These are phyloP conservation scores for Gymnobelideus leadbeateri DNA, from an alignment of 2,113 vertebrate species.

Conservation along the genomic window DNA sequence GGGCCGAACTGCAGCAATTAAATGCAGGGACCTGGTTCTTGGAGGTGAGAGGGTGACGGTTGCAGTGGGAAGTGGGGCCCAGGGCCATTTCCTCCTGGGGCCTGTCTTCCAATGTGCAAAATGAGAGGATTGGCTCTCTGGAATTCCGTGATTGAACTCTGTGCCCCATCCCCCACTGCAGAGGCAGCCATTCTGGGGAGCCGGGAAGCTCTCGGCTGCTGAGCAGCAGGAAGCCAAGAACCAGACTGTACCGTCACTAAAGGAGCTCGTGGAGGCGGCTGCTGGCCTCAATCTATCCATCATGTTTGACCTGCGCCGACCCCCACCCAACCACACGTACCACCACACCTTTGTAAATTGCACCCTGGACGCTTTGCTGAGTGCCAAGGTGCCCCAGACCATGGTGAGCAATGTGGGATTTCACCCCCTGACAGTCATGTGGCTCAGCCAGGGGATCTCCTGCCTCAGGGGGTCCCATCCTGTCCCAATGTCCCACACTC, in stretches of 20 bases:
- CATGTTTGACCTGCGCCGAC: slow-evolving; percentile 92
- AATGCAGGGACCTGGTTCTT: slow-evolving; percentile 95
- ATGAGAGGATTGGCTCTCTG: not conserved
- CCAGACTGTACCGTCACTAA: slow-evolving; percentile 87
- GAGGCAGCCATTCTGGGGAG: slow-evolving; percentile 88
- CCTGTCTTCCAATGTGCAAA: too few species aligned
- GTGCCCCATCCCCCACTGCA: slow-evolving; percentile 69
- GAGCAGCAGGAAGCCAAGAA: slow-evolving; percentile 78
- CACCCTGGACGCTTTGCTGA: slow-evolving; percentile 68
- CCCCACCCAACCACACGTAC: slow-evolving; percentile 81
- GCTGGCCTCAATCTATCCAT: slow-evolving; percentile 86
- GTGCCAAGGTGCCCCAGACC: slow-evolving; percentile 65
- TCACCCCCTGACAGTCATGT: not conserved
- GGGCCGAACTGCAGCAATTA: slow-evolving; percentile 86
- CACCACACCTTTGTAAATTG: slow-evolving; percentile 81
- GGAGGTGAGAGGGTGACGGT: slow-evolving; percentile 86
- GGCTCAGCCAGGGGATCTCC: slow-evolving; percentile 77
- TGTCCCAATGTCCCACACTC: not conserved
- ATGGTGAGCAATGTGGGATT: slow-evolving; percentile 67
- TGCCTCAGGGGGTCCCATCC: not conserved
- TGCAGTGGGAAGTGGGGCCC: too few species aligned
- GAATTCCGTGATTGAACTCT: slow-evolving; percentile 35
- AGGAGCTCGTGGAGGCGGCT: slow-evolving; percentile 83
- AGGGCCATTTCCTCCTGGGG: not conserved
- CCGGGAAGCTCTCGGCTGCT: slow-evolving; percentile 81